phyloP scores from a whole-genome alignment of 2,113 vertebrate genomes.

The Pluvianellus socialis region DNA sequence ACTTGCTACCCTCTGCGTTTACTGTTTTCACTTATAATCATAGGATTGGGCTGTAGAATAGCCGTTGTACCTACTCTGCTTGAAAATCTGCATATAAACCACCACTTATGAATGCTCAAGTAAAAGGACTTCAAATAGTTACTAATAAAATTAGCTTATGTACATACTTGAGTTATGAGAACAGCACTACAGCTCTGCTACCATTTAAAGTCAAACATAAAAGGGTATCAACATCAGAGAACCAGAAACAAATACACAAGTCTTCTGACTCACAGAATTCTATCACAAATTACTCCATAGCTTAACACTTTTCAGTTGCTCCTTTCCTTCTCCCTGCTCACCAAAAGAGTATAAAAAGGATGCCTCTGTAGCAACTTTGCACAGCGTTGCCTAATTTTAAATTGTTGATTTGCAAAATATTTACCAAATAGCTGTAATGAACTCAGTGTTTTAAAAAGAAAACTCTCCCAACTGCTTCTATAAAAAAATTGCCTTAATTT shows the following conservation, averaged over 20 bases:
- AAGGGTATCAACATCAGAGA: neutral
- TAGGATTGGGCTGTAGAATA: neutral
- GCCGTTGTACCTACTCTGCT: neutral
- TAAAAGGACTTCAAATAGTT: neutral
- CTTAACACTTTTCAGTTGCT: neutral
- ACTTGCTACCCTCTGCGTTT: neutral
- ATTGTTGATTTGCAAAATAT: neutral
- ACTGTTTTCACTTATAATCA: neutral
- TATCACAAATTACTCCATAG: neutral
- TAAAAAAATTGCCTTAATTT: neutral
- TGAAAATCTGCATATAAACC: neutral
- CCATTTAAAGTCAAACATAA: neutral
- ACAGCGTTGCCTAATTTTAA: neutral
- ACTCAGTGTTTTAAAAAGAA: neutral
- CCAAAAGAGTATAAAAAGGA: neutral
- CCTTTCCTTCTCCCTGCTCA: neutral
- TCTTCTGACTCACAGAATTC: neutral
- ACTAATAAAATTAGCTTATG: neutral
- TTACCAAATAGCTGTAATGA: neutral
- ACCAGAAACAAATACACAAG: neutral
- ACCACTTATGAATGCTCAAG: neutral
- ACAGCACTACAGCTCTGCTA: neutral
- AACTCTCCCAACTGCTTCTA: neutral
- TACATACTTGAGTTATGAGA: neutral
- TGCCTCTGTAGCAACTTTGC: neutral